Conservation (phyloP, 2,113 vertebrate species). For the Paramormyrops kingsleyae region DNA sequence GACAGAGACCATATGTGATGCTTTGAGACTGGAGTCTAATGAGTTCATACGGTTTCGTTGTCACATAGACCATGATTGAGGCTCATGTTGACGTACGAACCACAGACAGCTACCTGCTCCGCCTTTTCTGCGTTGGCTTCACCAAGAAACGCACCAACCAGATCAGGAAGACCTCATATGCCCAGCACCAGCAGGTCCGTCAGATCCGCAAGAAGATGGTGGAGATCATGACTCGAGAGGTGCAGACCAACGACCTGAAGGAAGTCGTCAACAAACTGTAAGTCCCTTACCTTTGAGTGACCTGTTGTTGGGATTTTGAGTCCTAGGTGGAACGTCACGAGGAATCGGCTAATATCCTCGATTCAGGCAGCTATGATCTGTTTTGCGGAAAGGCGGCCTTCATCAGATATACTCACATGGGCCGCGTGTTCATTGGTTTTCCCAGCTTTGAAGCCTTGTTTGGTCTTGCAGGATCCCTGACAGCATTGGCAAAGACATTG, state of each 20-base stretch:
- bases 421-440: not conserved
- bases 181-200: conserved; percentile 93
- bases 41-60: not conserved
- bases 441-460: not conserved
- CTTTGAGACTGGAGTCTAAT: not conserved
- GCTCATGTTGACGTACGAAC: conserved; percentile 95
- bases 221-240: conserved; percentile 97
- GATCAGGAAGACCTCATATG: conserved; percentile 93
- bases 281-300: conserved; percentile 40
- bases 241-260: conserved; percentile 96
- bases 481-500: conserved; percentile 95
- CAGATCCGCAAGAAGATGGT: conserved; percentile 98
- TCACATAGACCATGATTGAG: conserved; percentile 91
- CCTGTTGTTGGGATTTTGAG: not conserved
- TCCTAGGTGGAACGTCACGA: not conserved
- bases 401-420: not conserved
- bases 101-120: conserved; percentile 89
- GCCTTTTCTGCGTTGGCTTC: conserved; percentile 93
- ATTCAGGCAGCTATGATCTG: not conserved
- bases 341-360: not conserved
- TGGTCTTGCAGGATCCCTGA: conserved; percentile 80
- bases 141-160: conserved; percentile 96
- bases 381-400: not conserved
- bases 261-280: conserved; percentile 98
- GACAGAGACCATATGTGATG: not conserved